These are phyloP conservation scores for Neoarius graeffei DNA, from an alignment of 2,113 vertebrate genomes.

Conservation along the genomic window DNA sequence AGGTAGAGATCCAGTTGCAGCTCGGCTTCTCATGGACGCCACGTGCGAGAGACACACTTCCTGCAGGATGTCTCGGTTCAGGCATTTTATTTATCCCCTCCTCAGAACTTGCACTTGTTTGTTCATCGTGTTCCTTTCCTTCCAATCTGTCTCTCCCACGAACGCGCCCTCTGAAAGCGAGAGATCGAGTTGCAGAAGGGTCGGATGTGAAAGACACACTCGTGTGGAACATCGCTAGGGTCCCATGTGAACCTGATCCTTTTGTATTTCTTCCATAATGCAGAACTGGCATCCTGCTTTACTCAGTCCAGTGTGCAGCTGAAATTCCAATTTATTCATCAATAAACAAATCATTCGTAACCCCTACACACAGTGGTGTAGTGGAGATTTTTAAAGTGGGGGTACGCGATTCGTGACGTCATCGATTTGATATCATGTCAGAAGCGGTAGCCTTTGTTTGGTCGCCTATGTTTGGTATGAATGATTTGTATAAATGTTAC, in stretches of 20 bases:
- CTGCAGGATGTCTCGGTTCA: conserved; percentile 45
- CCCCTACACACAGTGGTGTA: neutral
- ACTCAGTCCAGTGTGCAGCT: neutral
- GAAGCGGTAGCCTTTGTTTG: too few relatives aligned
- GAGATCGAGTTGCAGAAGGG: neutral
- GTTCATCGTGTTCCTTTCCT: neutral
- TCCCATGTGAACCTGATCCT: neutral
- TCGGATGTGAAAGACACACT: neutral
- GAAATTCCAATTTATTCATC: neutral
- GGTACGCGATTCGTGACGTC: too few relatives aligned
- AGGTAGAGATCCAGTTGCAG: conserved; percentile 11
- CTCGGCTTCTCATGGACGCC: conserved; percentile 1
- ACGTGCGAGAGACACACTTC: conserved; percentile 17
- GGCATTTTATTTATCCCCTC: neutral
- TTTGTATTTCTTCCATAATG: neutral
- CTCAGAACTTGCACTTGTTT: neutral
- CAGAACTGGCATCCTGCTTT: neutral
- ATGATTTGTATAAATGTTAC: too few relatives aligned
- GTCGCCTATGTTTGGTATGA: too few relatives aligned
- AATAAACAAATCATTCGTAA: neutral
- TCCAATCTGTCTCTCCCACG: neutral
- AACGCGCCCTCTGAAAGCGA: neutral
- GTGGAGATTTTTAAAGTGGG: too few relatives aligned
- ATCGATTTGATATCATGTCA: too few relatives aligned
- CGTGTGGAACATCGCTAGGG: neutral